Evolutionary conservation across 1,140 invertebrate species (phyloP), one percentile per base, ranked within the genome.

Genomic region (Ceratina calcarata): DNA sequence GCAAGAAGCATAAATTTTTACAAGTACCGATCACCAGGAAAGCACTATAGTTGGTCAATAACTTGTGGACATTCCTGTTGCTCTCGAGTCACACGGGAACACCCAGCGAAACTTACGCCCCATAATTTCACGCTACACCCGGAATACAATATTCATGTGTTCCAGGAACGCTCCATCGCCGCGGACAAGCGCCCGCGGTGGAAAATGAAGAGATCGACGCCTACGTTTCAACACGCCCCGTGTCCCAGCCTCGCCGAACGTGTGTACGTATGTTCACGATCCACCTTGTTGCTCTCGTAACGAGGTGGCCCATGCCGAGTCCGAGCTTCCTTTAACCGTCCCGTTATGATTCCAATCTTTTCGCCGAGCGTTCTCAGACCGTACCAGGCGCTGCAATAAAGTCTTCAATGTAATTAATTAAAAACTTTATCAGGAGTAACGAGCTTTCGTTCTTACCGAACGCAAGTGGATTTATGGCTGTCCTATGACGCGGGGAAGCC

Each of bases 321-420:
- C 76, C 60, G 68, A 81, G 85, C 84, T 77, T 80, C 84, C 88
- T 64, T 81, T 89, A 90, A 88, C 83, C 84, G 69, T 85, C 85
- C 87, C 88, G 89, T 90, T 89, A 90, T 90, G 88, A 89, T 84
- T 89, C 84, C 86, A 83, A 78, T 80, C 80, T 81, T 86, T 81
- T 82, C 85, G 78, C 68, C 57, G 77, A 61, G 84, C 81, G 71
- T 86, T 84, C 82, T 72, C 53, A 37, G 78, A 81, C 76, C 78
- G 15, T n/a, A 3, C 22, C 16, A 10, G 3, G 37, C 6, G 37
- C 37, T 1, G 37, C 37, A 45, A 45, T 45, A 45, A 45, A 45
- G 37, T 45, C 37, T 10, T 45, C 37, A 10, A 10, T 7, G 37
- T 45, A 45, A 45, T 45, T 45, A 45, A 45, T 45, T 45, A 45